Evolutionary conservation across 2,797 vertebrate species (phyloP).

Genomic region (Rhadinocentrus ornatus): DNA sequence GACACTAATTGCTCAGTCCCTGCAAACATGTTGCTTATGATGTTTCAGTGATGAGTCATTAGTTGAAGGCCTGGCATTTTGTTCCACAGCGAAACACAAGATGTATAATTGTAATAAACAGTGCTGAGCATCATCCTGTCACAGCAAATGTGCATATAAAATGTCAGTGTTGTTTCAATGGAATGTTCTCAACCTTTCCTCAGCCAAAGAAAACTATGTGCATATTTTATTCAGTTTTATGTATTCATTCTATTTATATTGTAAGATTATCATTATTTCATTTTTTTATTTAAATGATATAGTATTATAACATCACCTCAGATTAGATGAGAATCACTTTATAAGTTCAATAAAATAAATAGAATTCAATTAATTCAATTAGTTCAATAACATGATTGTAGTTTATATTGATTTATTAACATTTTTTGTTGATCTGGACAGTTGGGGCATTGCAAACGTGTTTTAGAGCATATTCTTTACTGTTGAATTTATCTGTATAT

Average conservation of each 20-base stretch:
- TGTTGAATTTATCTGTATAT: neutral
- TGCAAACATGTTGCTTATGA: constrained; percentile 61
- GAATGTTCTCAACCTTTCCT: neutral
- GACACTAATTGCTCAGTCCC: constrained; percentile 56
- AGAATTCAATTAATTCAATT: too few relatives aligned
- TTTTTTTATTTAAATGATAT: too few relatives aligned
- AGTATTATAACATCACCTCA: too few relatives aligned
- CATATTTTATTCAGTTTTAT: neutral
- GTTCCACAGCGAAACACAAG: constrained; percentile 51
- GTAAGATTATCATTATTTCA: neutral
- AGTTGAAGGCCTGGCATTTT: constrained; percentile 51
- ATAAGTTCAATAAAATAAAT: neutral
- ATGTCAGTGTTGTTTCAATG: constrained; percentile 21
- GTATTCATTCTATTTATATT: neutral
- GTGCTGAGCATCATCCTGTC: constrained; percentile 24
- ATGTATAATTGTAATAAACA: constrained; percentile 57
- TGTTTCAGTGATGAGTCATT: constrained; percentile 61
- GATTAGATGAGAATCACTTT: neutral
- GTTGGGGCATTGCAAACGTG: neutral
- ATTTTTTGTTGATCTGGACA: neutral
- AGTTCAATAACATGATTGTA: too few relatives aligned
- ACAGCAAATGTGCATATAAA: constrained; percentile 15
- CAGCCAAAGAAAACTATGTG: constrained; percentile 18
- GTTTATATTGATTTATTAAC: neutral
- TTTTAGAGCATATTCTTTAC: neutral